Conservation (phyloP, 1,140 invertebrate species). For the Pomacea maculata region DNA sequence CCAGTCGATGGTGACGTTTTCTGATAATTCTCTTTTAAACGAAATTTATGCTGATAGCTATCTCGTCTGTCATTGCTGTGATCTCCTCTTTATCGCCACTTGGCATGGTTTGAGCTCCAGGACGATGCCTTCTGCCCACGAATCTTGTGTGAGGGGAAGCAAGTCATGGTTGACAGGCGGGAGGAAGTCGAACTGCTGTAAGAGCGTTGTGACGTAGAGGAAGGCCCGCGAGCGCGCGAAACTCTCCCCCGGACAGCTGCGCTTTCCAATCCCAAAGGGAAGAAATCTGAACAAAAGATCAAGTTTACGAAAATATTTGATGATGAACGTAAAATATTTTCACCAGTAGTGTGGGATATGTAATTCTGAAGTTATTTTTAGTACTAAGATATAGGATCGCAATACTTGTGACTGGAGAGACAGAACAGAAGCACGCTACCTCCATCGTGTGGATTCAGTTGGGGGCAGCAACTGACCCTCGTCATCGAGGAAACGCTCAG, state of each 20-base stretch:
- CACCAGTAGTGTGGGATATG: too few relatives aligned
- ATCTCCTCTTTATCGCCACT: too few relatives aligned
- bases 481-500: constrained; percentile 67
- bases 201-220: constrained; percentile 39
- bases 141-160: not conserved
- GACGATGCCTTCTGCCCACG: not conserved
- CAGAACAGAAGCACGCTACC: too few relatives aligned
- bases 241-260: constrained; percentile 48
- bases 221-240: constrained; percentile 46
- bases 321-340: not conserved
- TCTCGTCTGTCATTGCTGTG: too few relatives aligned
- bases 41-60: too few relatives aligned
- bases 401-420: too few relatives aligned
- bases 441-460: constrained; percentile 44
- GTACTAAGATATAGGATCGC: too few relatives aligned
- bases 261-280: constrained; percentile 40
- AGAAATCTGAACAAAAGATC: constrained; percentile 25
- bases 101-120: not conserved
- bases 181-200: constrained; percentile 47
- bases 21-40: too few relatives aligned
- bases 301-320: not conserved
- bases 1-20: too few relatives aligned
- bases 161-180: constrained; percentile 18
- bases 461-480: constrained; percentile 17
- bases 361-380: too few relatives aligned